A percentile compares a stretch with the other conserved stretches of the same genome.
Conservation (phyloP, 2,888 invertebrate species). For the Eutolmus rufibarbis region DNA sequence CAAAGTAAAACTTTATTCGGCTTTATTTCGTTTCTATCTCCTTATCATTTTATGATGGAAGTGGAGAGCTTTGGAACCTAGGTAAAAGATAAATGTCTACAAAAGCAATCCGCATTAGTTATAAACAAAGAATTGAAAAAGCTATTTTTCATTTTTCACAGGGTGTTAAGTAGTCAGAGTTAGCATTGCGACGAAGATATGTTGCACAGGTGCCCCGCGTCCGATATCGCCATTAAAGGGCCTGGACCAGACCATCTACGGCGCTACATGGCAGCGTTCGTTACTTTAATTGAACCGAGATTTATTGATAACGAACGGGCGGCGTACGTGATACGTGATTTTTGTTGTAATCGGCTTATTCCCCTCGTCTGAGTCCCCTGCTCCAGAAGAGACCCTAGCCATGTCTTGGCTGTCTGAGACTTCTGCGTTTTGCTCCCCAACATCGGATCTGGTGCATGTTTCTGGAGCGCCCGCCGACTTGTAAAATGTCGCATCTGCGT, state of each 20-base stretch:
- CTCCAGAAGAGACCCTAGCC: not conserved
- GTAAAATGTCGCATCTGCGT: not conserved
- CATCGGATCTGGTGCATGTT: not conserved
- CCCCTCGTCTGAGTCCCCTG: not conserved
- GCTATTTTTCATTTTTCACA: not conserved
- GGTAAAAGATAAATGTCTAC: too few species aligned
- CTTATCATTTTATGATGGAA: too few species aligned
- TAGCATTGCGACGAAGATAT: not conserved
- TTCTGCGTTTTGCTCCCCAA: not conserved
- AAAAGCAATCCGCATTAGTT: too few species aligned
- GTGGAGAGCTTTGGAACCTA: too few species aligned
- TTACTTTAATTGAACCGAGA: conserved; percentile 15
- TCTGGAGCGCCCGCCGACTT: not conserved
- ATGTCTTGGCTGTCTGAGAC: not conserved
- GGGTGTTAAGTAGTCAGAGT: not conserved
- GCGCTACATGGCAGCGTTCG: not conserved
- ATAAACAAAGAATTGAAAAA: too few species aligned
- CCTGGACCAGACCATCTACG: not conserved
- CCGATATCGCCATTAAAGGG: not conserved
- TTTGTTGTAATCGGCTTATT: conserved; percentile 18
- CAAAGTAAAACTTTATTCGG: too few species aligned
- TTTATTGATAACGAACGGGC: conserved; percentile 6
- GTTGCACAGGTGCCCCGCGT: not conserved
- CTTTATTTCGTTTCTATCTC: too few species aligned
- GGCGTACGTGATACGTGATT: conserved; percentile 18